Conservation (phyloP, 2,888 invertebrate genomes). For the Aradus depressus region DNA sequence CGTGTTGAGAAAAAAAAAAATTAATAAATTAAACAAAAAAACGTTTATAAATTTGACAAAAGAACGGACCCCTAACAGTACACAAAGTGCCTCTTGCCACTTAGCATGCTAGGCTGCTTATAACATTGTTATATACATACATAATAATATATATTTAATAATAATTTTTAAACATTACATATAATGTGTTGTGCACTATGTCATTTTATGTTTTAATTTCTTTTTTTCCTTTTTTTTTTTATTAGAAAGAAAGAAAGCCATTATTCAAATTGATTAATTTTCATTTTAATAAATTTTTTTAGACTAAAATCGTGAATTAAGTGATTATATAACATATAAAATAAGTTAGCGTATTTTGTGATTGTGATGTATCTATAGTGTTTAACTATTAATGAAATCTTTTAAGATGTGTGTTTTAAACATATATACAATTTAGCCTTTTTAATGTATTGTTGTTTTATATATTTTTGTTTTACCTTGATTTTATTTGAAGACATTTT, state of each 20-base stretch:
- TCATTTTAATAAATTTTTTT: constrained; percentile 23
- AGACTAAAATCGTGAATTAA: constrained; percentile 25
- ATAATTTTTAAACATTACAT: constrained; percentile 13
- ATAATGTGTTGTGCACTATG: constrained; percentile 25
- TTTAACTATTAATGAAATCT: constrained; percentile 25
- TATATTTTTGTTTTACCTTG: constrained; percentile 19
- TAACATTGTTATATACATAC: constrained; percentile 26
- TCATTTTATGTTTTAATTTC: constrained; percentile 23
- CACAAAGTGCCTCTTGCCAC: constrained; percentile 29
- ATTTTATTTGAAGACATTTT: no score
- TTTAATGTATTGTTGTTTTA: constrained; percentile 17
- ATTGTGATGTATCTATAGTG: constrained; percentile 29
- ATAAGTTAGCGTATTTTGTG: constrained; percentile 28
- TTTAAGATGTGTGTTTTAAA: constrained; percentile 27
- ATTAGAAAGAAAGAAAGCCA: no score
- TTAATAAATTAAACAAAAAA: neutral
- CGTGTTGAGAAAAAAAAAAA: neutral
- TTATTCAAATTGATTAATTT: no score
- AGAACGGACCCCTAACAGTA: constrained; percentile 28
- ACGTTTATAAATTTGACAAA: constrained; percentile 23
- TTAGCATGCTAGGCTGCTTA: constrained; percentile 29
- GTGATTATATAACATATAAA: constrained; percentile 22
- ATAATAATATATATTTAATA: constrained; percentile 13
- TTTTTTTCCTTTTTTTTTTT: constrained; percentile 21
- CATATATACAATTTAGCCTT: constrained; percentile 24